Evolutionary conservation across 2,113 vertebrate species (phyloP).

Genomic region (Lycocorax pyrrhopterus): DNA sequence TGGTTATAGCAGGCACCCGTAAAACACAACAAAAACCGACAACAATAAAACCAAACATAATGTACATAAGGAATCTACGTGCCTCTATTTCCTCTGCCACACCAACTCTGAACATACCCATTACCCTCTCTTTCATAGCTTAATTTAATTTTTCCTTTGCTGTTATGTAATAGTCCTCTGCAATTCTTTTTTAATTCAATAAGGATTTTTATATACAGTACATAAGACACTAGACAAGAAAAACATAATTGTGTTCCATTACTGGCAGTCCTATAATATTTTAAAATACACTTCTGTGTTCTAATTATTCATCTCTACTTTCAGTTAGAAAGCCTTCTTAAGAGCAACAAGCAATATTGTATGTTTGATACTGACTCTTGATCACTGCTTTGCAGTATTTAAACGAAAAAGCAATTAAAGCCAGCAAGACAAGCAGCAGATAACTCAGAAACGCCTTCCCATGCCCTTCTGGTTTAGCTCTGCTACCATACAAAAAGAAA

Average conservation of each 20-base stretch:
- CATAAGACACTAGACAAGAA: background rate
- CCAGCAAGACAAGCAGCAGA: slow-evolving; percentile 10
- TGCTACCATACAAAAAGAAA: background rate
- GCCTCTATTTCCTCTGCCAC: accelerated
- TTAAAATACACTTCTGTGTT: background rate
- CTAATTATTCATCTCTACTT: background rate
- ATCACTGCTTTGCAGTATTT: slow-evolving; percentile 23
- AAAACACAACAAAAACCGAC: background rate
- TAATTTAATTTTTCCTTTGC: slow-evolving; percentile 5
- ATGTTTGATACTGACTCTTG: background rate
- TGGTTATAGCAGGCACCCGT: accelerated
- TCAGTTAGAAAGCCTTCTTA: background rate
- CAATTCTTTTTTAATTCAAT: slow-evolving; percentile 16
- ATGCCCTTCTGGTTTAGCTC: background rate
- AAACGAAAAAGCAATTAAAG: slow-evolving; percentile 24
- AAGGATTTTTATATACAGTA: background rate
- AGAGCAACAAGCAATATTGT: background rate
- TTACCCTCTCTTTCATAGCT: background rate
- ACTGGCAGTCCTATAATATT: background rate
- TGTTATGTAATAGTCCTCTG: background rate
- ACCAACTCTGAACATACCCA: background rate
- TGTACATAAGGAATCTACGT: background rate
- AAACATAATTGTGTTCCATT: background rate
- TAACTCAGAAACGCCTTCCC: background rate
- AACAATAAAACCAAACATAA: background rate